Evolutionary conservation across 2,797 vertebrate species (phyloP), one percentile per base, ranked within the genome.

Genomic region (Heliangelus exortis): DNA sequence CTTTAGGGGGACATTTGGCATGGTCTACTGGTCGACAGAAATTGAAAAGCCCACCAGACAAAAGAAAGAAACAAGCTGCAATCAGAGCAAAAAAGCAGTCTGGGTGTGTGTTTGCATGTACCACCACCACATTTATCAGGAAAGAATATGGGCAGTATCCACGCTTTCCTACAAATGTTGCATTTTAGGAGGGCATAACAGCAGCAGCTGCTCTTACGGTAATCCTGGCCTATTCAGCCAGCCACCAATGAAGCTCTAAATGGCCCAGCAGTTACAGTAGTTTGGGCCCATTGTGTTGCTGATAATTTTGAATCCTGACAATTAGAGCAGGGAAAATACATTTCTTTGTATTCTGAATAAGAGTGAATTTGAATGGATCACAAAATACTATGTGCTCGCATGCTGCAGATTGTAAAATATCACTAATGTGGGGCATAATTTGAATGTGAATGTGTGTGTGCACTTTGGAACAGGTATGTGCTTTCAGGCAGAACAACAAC

Each of bases 141-240:
- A 75, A 91, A 93, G 62, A 96, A 96, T 79, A 72, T 50, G 51
- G 77, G 76, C 71, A 89, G 71, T 36, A 81, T 90, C 43, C 66
- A 33, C 1, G 69, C 72, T 94, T 97, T 94, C 87, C 91, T 93
- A 73, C 76, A 93, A 89, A 63, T 45, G 48, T 73, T 95, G 61
- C 74, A 65, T 92, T 94, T 89, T 96, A 76, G 93, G 34, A 68
- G 74, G 87, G 58, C 75, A 29, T 53, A 96, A 82, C 86, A 92
- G 92, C 75, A 93, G 93, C 96, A 94, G 96, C 95, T 96, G 96
- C 84, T 89, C 77, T 92, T 96, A 94, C 76, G 88, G 95, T 89
- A 81, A 96, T 77, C 55, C 69, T 71, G 86, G 78, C 26, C 89
- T 96, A 92, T 97, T 97, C 95, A 96, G 26, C 26, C 82, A 94